Base-by-base conservation (phyloP, 2,113 vertebrate species). In the Percina caprodes region DNA sequence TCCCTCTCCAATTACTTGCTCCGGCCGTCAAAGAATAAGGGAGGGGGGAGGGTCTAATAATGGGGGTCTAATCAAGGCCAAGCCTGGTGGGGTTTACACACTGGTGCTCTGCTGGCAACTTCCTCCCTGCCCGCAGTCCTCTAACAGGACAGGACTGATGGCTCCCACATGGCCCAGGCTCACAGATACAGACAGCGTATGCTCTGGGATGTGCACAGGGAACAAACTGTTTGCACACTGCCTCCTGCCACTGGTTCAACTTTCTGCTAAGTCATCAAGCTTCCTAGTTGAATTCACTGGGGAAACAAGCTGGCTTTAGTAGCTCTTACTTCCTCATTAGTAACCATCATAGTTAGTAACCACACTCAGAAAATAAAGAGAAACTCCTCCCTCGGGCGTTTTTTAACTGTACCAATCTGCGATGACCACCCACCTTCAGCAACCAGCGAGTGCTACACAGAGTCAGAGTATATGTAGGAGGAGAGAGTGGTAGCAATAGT, bases 61-160 rank as follows among this genome's bases (percentile, higher is more conserved):
- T 39, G 52, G 54, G 68, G 84, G 69, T 79, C 75, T 83, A 86
- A 90, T 90, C 74, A 84, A 80, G 77, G 49, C 71, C 80, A 79
- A 85, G 83, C 74, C 86, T 66, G 72, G 75, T 63, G 74, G 85
- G 68, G 83, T 83, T 84, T 86, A 65, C 74, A 85, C 75, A 73
- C 63, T 77, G 67, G 51, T n/a, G 71, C 75, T 79, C 76, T 19
- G 23, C 79, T 68, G 58, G 70, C 66, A 52, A 33, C 60, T 60
- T 74, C 80, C 61, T 77, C 24, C 42, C 23, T 66, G 58, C 71
- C 49, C 51, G 16, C 80, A 76, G 68, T 78, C 77, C 72, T 77
- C 72, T 24, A 87, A 86, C 80, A 77, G 88, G 75, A 80, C 55
- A 75, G 68, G 74, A 70, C 59, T 73, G 81, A 87, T 88, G 82